phyloP scores from a whole-genome alignment of 2,888 invertebrate genomes.

The Biston betularia region DNA sequence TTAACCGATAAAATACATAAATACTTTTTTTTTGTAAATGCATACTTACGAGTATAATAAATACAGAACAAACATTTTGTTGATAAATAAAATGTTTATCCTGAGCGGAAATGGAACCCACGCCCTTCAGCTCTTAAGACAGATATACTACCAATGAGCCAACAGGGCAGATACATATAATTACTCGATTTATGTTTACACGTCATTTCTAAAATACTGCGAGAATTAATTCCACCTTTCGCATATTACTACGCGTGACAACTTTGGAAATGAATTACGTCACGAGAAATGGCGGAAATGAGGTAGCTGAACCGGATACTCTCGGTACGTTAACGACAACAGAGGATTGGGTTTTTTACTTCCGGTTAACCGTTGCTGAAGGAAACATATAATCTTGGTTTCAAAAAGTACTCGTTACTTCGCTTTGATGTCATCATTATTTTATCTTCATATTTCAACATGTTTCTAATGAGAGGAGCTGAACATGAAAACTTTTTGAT shows the following conservation, averaged over 20 bases:
- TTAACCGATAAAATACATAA: no score
- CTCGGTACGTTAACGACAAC: conserved; percentile 34
- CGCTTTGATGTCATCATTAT: neutral
- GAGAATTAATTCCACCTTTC: conserved; percentile 10
- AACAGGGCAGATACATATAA: no score
- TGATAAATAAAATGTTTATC: no score
- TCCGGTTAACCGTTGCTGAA: conserved; percentile 27
- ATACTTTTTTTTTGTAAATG: no score
- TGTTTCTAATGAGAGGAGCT: no score
- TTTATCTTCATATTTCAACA: no score
- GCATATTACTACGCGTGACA: conserved; percentile 11
- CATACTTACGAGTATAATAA: no score
- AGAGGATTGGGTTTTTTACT: conserved; percentile 2
- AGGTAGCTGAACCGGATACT: conserved; percentile 50
- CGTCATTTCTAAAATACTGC: neutral
- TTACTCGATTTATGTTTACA: neutral
- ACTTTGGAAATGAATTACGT: conserved; percentile 23
- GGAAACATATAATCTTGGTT: neutral
- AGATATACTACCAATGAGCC: no score
- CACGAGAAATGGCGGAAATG: conserved; percentile 47
- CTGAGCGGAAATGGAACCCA: no score
- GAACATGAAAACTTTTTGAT: no score
- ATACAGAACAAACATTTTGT: no score
- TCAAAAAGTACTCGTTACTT: neutral
- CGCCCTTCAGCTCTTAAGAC: no score